Evolutionary conservation across 2,113 vertebrate genomes (phyloP).

Genomic region (Calonectris borealis): DNA sequence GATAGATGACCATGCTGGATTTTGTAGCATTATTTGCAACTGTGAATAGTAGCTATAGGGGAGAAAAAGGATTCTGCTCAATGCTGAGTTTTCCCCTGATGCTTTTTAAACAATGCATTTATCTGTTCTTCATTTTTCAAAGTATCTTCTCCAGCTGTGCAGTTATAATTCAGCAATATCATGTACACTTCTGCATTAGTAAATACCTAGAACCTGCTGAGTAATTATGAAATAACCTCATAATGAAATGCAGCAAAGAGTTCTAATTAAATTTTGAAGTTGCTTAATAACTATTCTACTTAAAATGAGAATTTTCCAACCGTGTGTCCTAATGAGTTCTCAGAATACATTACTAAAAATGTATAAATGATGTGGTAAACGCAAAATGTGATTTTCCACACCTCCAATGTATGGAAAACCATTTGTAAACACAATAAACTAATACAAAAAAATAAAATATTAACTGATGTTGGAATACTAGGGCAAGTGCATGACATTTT

Average conservation of each 20-base stretch:
- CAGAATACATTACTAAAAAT: conserved; percentile 37
- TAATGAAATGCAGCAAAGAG: conserved; percentile 69
- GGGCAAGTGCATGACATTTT: neutral
- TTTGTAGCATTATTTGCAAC: neutral
- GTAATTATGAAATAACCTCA: conserved; percentile 69
- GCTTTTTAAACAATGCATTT: conserved; percentile 44
- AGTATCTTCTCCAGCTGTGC: conserved; percentile 24
- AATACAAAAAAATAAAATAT: neutral
- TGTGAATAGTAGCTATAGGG: neutral
- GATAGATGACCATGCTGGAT: neutral
- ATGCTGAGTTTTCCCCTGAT: neutral
- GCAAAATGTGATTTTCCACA: neutral
- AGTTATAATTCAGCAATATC: conserved; percentile 53
- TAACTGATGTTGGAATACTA: conserved; percentile 11
- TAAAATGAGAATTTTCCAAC: conserved; percentile 57
- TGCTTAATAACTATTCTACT: conserved; percentile 64
- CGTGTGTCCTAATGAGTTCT: conserved; percentile 60
- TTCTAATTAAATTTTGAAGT: conserved; percentile 73
- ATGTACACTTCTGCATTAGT: conserved; percentile 69
- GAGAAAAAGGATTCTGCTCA: neutral
- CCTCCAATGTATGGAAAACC: conserved; percentile 13
- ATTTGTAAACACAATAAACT: conserved; percentile 60
- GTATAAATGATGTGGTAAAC: conserved; percentile 41
- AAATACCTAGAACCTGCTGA: conserved; percentile 64
- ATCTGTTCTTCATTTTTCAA: conserved; percentile 40